Percentiles rank a stretch among this genome's conserved stretches.
phyloP scores from a whole-genome alignment of 2,113 vertebrate genomes.

The Octodon degus region DNA sequence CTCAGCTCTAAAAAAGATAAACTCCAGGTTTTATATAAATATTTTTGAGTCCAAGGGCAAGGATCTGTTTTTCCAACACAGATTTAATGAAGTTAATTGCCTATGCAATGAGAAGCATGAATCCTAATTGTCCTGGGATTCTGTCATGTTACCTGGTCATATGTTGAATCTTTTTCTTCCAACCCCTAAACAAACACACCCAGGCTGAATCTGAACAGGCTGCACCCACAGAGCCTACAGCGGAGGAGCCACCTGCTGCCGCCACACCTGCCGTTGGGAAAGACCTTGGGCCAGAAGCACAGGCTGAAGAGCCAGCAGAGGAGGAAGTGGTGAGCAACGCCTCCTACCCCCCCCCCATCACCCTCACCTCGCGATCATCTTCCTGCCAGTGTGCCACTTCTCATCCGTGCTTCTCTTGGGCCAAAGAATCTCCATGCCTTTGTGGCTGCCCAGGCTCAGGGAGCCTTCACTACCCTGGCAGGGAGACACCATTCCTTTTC shows the following conservation, averaged over 20 bases:
- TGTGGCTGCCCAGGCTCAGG: neutral
- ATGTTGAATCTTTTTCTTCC: constrained; percentile 75
- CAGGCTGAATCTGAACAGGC: constrained; percentile 88
- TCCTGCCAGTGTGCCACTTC: neutral
- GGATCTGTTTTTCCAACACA: neutral
- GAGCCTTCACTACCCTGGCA: neutral
- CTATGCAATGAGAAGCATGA: neutral
- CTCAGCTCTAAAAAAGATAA: no score
- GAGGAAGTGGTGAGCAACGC: constrained; percentile 90
- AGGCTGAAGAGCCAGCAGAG: constrained; percentile 83
- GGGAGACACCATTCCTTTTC: neutral
- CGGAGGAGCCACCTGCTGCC: constrained; percentile 80
- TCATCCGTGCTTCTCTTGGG: neutral
- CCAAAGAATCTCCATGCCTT: neutral
- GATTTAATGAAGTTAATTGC: neutral
- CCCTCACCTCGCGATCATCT: neutral
- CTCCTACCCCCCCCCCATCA: neutral
- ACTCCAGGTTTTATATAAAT: neutral
- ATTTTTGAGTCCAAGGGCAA: neutral
- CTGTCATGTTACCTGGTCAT: constrained; percentile 19
- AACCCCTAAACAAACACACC: constrained; percentile 63
- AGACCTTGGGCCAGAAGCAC: constrained; percentile 60
- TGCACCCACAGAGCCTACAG: constrained; percentile 79
- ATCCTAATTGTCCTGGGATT: neutral
- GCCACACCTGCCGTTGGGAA: constrained; percentile 64